Percentiles rank a stretch among this genome's conserved stretches.
Evolutionary conservation across 2,888 invertebrate species (phyloP).

Genomic region (Criorhina ranunculi): DNA sequence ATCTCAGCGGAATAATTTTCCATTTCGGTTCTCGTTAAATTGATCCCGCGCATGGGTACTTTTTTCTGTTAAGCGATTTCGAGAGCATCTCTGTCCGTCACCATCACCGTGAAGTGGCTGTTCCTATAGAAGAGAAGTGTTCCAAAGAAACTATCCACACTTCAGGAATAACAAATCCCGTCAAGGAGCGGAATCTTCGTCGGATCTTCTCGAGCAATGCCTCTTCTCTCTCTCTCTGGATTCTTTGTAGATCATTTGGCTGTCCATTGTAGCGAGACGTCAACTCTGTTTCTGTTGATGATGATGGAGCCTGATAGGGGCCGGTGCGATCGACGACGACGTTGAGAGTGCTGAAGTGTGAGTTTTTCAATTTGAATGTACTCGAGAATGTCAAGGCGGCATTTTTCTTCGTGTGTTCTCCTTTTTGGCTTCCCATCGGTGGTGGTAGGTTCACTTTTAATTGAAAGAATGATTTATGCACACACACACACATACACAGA

Average conservation of each 20-base stretch:
- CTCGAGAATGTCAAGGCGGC: conserved; percentile 61
- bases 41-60: conserved; percentile 43
- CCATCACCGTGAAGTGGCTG: conserved; percentile 52
- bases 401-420: neutral
- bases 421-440: neutral
- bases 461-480: conserved; percentile 74
- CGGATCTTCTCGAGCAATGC: conserved; percentile 14
- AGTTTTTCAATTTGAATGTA: conserved; percentile 75
- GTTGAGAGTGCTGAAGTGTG: conserved; percentile 73
- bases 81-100: conserved; percentile 45
- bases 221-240: conserved; percentile 9
- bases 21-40: conserved; percentile 60
- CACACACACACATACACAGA: conserved; percentile 14
- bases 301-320: conserved; percentile 45
- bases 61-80: conserved; percentile 33
- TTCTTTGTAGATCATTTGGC: conserved; percentile 71
- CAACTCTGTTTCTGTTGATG: conserved; percentile 49
- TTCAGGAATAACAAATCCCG: conserved; percentile 56
- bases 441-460: conserved; percentile 64
- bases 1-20: conserved; percentile 63
- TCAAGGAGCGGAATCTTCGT: conserved; percentile 40
- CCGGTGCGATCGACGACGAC: conserved; percentile 37
- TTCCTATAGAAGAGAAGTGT: conserved; percentile 55
- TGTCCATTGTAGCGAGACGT: conserved; percentile 72
- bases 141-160: conserved; percentile 68